Evolutionary conservation across 2,113 vertebrate genomes (phyloP).

Genomic region (Silurus meridionalis): DNA sequence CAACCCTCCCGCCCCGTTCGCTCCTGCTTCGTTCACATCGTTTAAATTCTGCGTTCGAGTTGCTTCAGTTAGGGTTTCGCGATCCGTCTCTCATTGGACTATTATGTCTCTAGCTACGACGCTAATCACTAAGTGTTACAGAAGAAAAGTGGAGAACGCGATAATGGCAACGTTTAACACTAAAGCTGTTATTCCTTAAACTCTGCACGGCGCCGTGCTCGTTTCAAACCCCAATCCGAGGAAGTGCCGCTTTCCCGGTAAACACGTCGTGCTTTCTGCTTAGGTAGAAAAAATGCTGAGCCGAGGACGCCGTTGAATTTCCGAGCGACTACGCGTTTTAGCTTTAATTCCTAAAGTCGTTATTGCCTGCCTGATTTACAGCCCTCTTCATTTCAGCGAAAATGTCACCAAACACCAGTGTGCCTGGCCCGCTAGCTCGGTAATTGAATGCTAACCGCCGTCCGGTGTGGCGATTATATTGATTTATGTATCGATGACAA

Average conservation of each 20-base stretch:
- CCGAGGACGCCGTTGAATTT: background rate
- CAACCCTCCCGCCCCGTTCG: too few species aligned
- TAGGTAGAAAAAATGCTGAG: too few species aligned
- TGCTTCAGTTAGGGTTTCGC: background rate
- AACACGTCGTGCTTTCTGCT: background rate
- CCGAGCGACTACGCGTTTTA: background rate
- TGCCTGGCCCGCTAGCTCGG: conserved; percentile 17
- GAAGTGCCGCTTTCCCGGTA: background rate
- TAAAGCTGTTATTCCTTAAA: background rate
- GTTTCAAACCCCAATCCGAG: background rate
- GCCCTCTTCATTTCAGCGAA: conserved; percentile 19
- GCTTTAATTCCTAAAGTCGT: conserved; percentile 17
- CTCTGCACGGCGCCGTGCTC: background rate
- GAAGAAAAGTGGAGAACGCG: background rate
- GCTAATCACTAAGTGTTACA: background rate
- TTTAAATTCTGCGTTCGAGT: background rate
- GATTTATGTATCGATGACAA: conserved; percentile 43
- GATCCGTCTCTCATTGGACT: background rate
- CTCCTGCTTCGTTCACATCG: background rate
- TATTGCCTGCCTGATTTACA: conserved; percentile 2
- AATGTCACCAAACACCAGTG: conserved; percentile 32
- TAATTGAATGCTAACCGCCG: conserved; percentile 42
- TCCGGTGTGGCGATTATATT: conserved; percentile 38
- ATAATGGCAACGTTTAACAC: background rate
- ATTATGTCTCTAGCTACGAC: background rate